Percentiles rank a stretch among this genome's conserved stretches.
phyloP scores from a whole-genome alignment of 2,888 invertebrate genomes.

The Oxycera nigricornis region DNA sequence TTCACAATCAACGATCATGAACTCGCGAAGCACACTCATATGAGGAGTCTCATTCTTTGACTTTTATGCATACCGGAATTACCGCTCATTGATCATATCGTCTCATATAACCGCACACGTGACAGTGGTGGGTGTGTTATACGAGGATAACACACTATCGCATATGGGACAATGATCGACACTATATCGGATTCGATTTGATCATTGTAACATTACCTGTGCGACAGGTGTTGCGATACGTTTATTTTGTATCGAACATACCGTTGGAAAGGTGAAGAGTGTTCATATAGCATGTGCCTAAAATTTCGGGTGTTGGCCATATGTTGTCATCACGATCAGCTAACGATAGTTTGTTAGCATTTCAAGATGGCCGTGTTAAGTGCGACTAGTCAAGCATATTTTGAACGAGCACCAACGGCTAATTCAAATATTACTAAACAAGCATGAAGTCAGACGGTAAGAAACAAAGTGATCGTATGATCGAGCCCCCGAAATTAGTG shows the following conservation, averaged over 20 bases:
- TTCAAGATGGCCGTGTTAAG: background rate
- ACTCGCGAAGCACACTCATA: background rate
- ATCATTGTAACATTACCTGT: slow-evolving; percentile 4
- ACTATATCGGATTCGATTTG: slow-evolving; percentile 8
- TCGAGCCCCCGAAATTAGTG: background rate
- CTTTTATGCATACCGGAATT: slow-evolving; percentile 9
- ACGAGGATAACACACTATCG: background rate
- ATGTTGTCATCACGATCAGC: slow-evolving; percentile 19
- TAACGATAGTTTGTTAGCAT: background rate
- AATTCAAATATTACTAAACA: slow-evolving; percentile 7
- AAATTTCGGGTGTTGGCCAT: slow-evolving; percentile 1
- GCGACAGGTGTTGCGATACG: slow-evolving; percentile 22
- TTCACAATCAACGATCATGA: background rate
- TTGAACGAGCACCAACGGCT: slow-evolving; percentile 9
- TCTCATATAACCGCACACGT: background rate
- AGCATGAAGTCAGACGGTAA: background rate
- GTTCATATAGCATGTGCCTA: slow-evolving; percentile 14
- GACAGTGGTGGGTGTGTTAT: slow-evolving; percentile 2
- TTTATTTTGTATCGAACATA: background rate
- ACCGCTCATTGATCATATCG: background rate
- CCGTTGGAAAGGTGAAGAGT: background rate
- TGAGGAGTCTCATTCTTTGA: too few species aligned
- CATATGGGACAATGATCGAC: too few species aligned
- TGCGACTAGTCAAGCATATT: slow-evolving; percentile 2
- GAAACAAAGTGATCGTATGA: background rate